Evolutionary conservation across 2,888 invertebrate species (phyloP).

Genomic region (Seladonia tumulorum): DNA sequence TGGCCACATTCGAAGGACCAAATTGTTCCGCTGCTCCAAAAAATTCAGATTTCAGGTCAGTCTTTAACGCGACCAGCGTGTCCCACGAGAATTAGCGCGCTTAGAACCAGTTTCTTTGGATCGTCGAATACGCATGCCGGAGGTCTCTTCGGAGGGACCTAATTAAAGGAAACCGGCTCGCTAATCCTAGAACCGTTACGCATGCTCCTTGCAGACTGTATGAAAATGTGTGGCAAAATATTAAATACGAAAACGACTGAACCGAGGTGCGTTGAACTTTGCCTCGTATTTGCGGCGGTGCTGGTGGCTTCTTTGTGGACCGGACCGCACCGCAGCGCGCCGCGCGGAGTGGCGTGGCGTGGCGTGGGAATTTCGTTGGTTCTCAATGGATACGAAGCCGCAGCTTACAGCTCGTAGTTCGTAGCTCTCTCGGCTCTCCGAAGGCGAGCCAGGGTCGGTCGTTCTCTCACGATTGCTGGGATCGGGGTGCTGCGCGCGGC

Average conservation of each 20-base stretch:
- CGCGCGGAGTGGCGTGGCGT: constrained; percentile 53
- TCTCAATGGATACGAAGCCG: constrained; percentile 54
- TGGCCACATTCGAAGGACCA: neutral
- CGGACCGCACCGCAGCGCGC: no score
- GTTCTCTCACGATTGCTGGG: constrained; percentile 66
- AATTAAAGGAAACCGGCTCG: constrained; percentile 19
- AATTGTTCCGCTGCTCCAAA: neutral
- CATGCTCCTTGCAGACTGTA: neutral
- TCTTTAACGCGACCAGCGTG: neutral
- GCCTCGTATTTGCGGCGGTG: constrained; percentile 15
- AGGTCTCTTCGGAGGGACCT: neutral
- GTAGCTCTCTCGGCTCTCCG: constrained; percentile 11
- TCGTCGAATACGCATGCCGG: neutral
- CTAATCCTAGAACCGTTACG: constrained; percentile 16
- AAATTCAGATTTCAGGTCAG: neutral
- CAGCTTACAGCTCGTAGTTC: neutral
- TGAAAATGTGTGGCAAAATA: neutral
- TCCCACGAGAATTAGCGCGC: neutral
- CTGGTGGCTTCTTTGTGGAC: constrained; percentile 22
- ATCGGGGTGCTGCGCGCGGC: neutral
- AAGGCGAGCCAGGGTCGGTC: constrained; percentile 69
- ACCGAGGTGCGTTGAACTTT: constrained; percentile 65
- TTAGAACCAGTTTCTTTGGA: constrained; percentile 2
- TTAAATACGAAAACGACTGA: neutral
- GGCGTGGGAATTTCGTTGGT: constrained; percentile 57